Evolutionary conservation across 2,113 vertebrate genomes (phyloP).

Genomic region (Elanoides forficatus): DNA sequence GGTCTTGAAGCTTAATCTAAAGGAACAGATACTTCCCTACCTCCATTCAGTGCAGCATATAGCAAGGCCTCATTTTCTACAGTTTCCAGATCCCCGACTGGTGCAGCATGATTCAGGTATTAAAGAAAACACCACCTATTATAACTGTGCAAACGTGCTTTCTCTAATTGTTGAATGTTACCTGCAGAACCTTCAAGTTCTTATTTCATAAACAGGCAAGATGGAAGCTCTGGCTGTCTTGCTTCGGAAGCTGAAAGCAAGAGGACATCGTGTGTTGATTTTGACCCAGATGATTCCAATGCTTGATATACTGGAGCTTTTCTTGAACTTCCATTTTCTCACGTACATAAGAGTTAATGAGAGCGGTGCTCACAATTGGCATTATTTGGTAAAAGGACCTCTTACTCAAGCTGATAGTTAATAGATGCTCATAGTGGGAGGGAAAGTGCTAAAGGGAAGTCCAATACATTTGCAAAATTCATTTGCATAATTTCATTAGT

Average conservation of each 20-base stretch:
- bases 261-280: conserved; percentile 81
- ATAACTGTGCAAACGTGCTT: neutral
- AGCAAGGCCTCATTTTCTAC: conserved; percentile 58
- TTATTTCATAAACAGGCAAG: neutral
- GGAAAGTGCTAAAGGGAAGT: neutral
- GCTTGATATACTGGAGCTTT: conserved; percentile 79
- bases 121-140: neutral
- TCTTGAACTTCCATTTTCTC: conserved; percentile 79
- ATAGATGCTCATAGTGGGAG: neutral
- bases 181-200: neutral
- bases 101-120: conserved; percentile 85
- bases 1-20: conserved; percentile 54
- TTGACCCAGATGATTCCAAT: conserved; percentile 78
- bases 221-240: conserved; percentile 76
- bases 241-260: conserved; percentile 79
- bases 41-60: conserved; percentile 65
- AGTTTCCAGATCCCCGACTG: conserved; percentile 76
- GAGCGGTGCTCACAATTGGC: conserved; percentile 71
- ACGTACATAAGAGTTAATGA: conserved; percentile 81
- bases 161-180: neutral
- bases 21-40: conserved; percentile 65
- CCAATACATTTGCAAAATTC: neutral
- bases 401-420: neutral
- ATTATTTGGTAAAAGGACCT: conserved; percentile 74
- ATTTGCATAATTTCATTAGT: conserved; percentile 12